Base-by-base conservation (phyloP, 2,113 vertebrate genomes). In the Perca fluviatilis region DNA sequence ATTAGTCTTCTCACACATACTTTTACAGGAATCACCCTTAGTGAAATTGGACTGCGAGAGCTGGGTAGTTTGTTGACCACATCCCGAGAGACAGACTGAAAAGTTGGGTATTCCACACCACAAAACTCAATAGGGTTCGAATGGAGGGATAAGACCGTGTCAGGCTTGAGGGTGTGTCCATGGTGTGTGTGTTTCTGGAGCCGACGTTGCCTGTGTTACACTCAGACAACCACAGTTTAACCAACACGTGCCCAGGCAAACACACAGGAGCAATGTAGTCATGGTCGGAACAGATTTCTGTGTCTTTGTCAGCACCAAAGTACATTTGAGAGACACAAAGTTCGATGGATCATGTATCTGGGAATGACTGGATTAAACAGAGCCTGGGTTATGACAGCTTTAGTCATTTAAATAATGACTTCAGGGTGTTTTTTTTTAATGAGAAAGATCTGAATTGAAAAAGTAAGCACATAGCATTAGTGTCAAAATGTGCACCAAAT, bases 221-320 rank as follows among this genome's bases (percentile, higher is more conserved):
- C 81, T 90, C 79, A 91, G 90, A 89, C 85, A 56, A 86, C 91
- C 93, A 86, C 91, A 92, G 78, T 89, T 89, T 91, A 88, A 89
- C 73, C 57, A 83, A 76, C 58, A 72, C 71, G 65, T 75, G 89
- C 86, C 88, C 80, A 85, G 72, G 79, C 80, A 93, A 88, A 93
- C 88, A 90, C 74, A 86, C 56, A 65, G 40, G 21, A 72, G 80
- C 82, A 65, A 65, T 5, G 62, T 15, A 79, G 74, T 85, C 77
- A 64, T 73, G 70, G 82, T 63, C 56, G 74, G 67, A 51, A 50
- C 54, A 50, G 54, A 83, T 67, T 77, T 83, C 51, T 75, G 33
- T 14, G 40, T 77, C 50, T 72, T 64, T 68, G 74, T 90, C 73
- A 87, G 61, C 68, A 40, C 72, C 83, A 77, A 49, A 50, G 61